A percentile compares a stretch with the other conserved stretches of the same genome.
Evolutionary conservation across 1,140 invertebrate genomes (phyloP).

Genomic region (Listronotus bonariensis): DNA sequence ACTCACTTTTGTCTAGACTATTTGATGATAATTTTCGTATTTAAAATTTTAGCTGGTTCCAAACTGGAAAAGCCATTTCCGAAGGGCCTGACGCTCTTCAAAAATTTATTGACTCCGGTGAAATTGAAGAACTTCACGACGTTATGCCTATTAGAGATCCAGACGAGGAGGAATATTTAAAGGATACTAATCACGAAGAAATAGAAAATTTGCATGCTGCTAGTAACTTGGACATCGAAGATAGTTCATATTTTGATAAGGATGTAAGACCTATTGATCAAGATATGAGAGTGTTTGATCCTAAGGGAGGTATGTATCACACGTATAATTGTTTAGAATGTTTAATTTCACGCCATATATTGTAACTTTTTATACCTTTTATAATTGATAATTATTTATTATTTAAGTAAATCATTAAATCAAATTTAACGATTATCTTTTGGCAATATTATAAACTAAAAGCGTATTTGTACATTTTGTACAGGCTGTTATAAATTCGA

Average conservation of each 20-base stretch:
- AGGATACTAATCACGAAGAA: slow-evolving; percentile 45
- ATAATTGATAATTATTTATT: no score
- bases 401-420: no score
- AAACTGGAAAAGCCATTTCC: slow-evolving; percentile 73
- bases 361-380: no score
- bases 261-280: slow-evolving; percentile 42
- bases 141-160: slow-evolving; percentile 68
- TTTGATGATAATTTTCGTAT: no score
- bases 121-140: slow-evolving; percentile 77
- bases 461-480: no score
- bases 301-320: slow-evolving; percentile 22
- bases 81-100: slow-evolving; percentile 77
- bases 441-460: no score
- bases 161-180: slow-evolving; percentile 63
- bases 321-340: neutral
- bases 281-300: slow-evolving; percentile 40
- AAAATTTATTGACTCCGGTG: slow-evolving; percentile 75
- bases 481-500: no score
- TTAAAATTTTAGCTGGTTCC: slow-evolving; percentile 68
- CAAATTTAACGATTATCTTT: no score
- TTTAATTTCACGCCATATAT: no score
- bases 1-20: no score
- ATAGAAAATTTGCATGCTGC: slow-evolving; percentile 34
- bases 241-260: slow-evolving; percentile 33
- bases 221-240: slow-evolving; percentile 44